Evolutionary conservation across 2,113 vertebrate species (phyloP), one percentile per base, ranked within the genome.

Genomic region (Maccullochella peelii): DNA sequence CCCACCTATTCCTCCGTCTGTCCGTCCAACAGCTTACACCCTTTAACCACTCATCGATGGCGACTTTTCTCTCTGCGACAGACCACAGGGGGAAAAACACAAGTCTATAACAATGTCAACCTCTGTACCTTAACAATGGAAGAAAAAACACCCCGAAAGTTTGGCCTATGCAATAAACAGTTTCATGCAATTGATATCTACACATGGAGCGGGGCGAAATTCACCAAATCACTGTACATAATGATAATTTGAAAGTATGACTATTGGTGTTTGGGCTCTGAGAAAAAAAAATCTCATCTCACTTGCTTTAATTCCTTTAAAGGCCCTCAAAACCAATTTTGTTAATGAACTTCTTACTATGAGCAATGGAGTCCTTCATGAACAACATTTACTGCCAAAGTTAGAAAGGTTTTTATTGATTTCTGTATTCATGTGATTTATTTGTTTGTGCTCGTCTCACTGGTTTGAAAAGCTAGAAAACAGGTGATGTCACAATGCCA

Each of bases 41-140:
- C 61, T 79, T 74, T 67, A 79, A 82, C 79, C 86, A 79, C 76
- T 84, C 86, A 81, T 75, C 76, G 76, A 66, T 80, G 71, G 79
- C 15, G 58, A 74, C 25, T 59, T 77, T 42, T 72, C 66, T 62
- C 77, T 70, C 33, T 40, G 1, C 47, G 49, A 74, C 52, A 44
- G 42, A 83, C 78, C 81, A 69, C 66, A 65, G 36, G 36, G 52
- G 67, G 30, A 23, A 79, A 88, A 88, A 83, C 52, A 68, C 57
- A 76, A 55, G 74, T 71, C 66, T 42, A 40, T 27, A 84, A 80
- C 86, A 62, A 76, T 58, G 80, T 86, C 81, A 89, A 73, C 68
- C 68, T 77, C 66, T 83, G 49, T 30, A 78, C 70, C 72, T 67
- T 59, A 44, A 59, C 72, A 42, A 50, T 47, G 55, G 63, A 36